Base-by-base conservation (phyloP, 2,888 invertebrate genomes). In the Trichopoda pennipes region DNA sequence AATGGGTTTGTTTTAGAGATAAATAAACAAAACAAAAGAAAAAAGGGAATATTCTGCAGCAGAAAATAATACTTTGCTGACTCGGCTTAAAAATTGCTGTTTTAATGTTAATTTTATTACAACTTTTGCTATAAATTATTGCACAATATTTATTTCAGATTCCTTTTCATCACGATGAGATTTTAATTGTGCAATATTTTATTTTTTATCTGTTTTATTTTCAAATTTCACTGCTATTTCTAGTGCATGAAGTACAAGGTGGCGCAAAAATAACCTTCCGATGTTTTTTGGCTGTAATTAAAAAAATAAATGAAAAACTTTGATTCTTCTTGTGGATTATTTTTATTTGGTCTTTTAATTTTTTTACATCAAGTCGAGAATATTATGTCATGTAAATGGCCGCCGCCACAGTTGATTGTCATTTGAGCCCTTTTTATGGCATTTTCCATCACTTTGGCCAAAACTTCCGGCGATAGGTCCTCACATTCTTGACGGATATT, bases 21-120 rank as follows among this genome's bases (percentile, higher is more conserved):
- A 51, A 42, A 42, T 21, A 28, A 28, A 42, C n/a, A 28, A 28
- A 28, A 28, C 28, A 28, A 28, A 28, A 28, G 2, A 28, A 28
- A 28, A 28, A 28, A 28, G 2, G 8, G 8, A 28, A 0, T 32
- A 19, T 58, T 14, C 3, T 2, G 35, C 19, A 38, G 35, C 32
- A 47, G 56, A 35, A 49, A 23, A 85, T 85, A 85, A 83, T 86
- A 42, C 53, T 74, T 80, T 85, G 88, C 89, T 82, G 82, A 75
- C 66, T 75, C 72, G 66, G 79, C 75, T 87, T 87, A 70, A 87
- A 87, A 87, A 87, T 87, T 87, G 88, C 85, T 86, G 86, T 88
- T 88, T 86, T 87, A 85, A 89, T 89, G 89, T 87, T 89, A 89
- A 89, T 89, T 89, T 89, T 89, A 89, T 89, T 89, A 69, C 68